Conservation (phyloP, 2,888 invertebrate species). For the Allacma fusca region DNA sequence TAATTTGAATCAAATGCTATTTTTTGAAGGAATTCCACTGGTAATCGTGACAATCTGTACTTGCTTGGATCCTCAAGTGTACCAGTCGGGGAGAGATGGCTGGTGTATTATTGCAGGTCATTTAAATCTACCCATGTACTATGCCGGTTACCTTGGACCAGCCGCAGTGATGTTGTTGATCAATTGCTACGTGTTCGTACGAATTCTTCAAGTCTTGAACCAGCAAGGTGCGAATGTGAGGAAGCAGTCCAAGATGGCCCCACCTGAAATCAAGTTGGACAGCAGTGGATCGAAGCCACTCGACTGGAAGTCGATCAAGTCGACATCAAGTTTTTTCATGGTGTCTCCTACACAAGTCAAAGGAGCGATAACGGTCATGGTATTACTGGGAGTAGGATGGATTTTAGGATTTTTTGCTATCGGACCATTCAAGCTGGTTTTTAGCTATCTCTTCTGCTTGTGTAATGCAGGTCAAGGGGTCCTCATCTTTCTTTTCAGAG, state of each 20-base stretch:
- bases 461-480: slow-evolving; percentile 60
- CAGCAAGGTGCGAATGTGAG: slow-evolving; percentile 57
- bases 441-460: slow-evolving; percentile 56
- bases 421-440: slow-evolving; percentile 58
- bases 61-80: slow-evolving; percentile 63
- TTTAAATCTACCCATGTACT: slow-evolving; percentile 64
- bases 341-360: slow-evolving; percentile 57
- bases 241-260: slow-evolving; percentile 33
- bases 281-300: slow-evolving; percentile 5
- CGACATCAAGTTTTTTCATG: slow-evolving; percentile 38
- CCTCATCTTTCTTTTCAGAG: slow-evolving; percentile 59
- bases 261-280: slow-evolving; percentile 27
- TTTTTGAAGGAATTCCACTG: slow-evolving; percentile 64
- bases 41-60: slow-evolving; percentile 64
- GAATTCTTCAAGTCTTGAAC: slow-evolving; percentile 64
- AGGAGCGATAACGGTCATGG: slow-evolving; percentile 57
- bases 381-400: slow-evolving; percentile 60
- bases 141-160: slow-evolving; percentile 65
- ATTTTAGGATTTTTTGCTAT: slow-evolving; percentile 57
- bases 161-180: slow-evolving; percentile 64
- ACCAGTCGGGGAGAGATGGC: slow-evolving; percentile 62
- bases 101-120: slow-evolving; percentile 65
- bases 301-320: slow-evolving; percentile 43
- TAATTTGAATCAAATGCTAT: too few relatives aligned
- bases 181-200: slow-evolving; percentile 65